Evolutionary conservation across 92 coral and sea anemone genomes (phyloP), one percentile per base, ranked within the genome.

Genomic region (Zoanthus gigantus): DNA sequence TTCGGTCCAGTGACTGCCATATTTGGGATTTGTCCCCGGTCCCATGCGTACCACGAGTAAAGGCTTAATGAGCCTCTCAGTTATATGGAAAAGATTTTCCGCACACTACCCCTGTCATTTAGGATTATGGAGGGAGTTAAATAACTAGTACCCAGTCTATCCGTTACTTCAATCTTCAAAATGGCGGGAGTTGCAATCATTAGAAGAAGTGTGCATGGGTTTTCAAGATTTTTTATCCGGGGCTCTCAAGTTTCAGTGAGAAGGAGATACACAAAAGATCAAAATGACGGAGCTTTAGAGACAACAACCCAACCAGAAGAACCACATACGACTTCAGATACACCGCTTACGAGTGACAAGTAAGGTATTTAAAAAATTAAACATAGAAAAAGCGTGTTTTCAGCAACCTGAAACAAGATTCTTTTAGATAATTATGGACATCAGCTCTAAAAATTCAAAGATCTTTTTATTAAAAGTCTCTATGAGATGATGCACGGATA

Each of bases 321-420:
- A 42, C 13, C 85, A 4, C 42, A 37, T n/a, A 34, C 47, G 29
- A 30, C 60, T 6, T 63, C 85, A 6, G 85, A 80, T 42, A 46
- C 85, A 12, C 85, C 73, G 11, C 74, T 80, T 32, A 80, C 85
- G 32, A 66, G 28, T n/a, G 85, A 80, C 85, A 80, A 80, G 85
- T 80, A 34, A 45, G 85, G 34, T 71, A 71, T 34, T 72, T 9
- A 32, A 14, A 5, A 34, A 72, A 11, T 42, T 45, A 6, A 4
- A 12, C 30, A 18, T 6, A 2, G 3, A 9, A 37, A 73, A 16
- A 8, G 9, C 18, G 0, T 23, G 1, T 23, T 10, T 37, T 37
- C 23, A 23, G 23, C 23, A 23, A 23, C 5, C 10, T 1, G 9
- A 6, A 16, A 5, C 7, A 4, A 18, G 47, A n/a, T 18, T 28